These are phyloP conservation scores for Drosophila persimilis DNA, from an alignment of 1,140 invertebrate species.

Conservation along the genomic window DNA sequence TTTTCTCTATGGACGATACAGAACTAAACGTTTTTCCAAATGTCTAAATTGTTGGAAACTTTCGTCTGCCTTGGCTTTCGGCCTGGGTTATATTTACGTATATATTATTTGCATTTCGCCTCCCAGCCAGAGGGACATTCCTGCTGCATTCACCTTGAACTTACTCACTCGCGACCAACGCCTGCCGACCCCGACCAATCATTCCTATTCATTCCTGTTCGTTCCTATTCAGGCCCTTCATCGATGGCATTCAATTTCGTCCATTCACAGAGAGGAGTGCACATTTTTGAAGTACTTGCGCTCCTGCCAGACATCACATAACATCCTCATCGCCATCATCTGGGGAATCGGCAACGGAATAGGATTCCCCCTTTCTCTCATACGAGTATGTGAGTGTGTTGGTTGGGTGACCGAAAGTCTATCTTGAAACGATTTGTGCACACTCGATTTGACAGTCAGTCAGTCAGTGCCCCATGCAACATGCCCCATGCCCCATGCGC, in stretches of 20 bases:
- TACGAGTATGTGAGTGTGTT: too few relatives aligned
- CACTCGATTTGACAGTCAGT: constrained; percentile 62
- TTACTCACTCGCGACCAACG: background rate
- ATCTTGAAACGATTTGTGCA: constrained; percentile 66
- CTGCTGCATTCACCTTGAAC: background rate
- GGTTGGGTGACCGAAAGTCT: constrained; percentile 9
- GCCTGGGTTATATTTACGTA: background rate
- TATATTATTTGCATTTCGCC: too few relatives aligned
- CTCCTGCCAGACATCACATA: constrained; percentile 38
- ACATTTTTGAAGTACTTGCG: constrained; percentile 17
- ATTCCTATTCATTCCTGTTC: too few relatives aligned
- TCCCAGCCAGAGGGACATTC: too few relatives aligned
- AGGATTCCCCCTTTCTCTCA: too few relatives aligned
- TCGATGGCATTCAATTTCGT: constrained; percentile 17
- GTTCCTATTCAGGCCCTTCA: constrained; percentile 27
- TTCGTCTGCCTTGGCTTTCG: background rate
- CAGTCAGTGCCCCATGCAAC: constrained; percentile 15
- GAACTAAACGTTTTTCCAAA: too few relatives aligned
- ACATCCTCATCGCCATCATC: constrained; percentile 21
- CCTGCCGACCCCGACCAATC: background rate
- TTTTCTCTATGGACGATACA: too few relatives aligned
- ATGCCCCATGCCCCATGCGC: background rate
- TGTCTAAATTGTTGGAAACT: too few relatives aligned
- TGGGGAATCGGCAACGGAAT: too few relatives aligned
- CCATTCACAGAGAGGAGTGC: background rate